Evolutionary conservation across 2,888 invertebrate genomes (phyloP).

Genomic region (Stomorhina lunata): DNA sequence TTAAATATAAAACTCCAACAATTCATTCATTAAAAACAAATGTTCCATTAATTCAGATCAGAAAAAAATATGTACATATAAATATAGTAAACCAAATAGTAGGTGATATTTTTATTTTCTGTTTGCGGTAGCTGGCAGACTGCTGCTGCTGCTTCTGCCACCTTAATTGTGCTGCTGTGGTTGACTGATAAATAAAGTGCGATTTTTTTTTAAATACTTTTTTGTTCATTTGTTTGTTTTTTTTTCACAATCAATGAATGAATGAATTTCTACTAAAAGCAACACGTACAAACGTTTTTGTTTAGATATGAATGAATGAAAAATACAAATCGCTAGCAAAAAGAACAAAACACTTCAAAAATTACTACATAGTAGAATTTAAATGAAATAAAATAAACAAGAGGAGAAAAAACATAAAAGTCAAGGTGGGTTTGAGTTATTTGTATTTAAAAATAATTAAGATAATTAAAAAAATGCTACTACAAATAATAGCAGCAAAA

Average conservation of each 20-base stretch:
- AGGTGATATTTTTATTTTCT: too few species aligned
- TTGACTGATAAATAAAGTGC: constrained; percentile 28
- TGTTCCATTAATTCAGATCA: too few species aligned
- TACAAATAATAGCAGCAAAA: too few species aligned
- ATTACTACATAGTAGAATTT: constrained; percentile 8
- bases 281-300: constrained; percentile 29
- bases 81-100: too few species aligned
- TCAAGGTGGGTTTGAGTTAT: constrained; percentile 44
- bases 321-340: constrained; percentile 10
- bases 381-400: neutral
- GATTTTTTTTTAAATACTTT: constrained; percentile 37
- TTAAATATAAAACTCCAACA: too few species aligned
- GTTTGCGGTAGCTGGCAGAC: neutral
- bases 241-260: constrained; percentile 47
- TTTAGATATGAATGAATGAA: constrained; percentile 42
- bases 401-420: constrained; percentile 44
- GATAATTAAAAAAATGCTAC: neutral
- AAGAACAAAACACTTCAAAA: constrained; percentile 28
- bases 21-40: too few species aligned
- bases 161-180: constrained; percentile 25
- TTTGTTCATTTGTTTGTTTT: constrained; percentile 15
- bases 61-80: too few species aligned
- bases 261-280: constrained; percentile 12
- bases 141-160: constrained; percentile 1
- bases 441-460: neutral